Percentiles rank a stretch among this genome's conserved stretches.
Evolutionary conservation across 2,888 invertebrate genomes (phyloP).

Genomic region (Sepioteuthis lessoniana): DNA sequence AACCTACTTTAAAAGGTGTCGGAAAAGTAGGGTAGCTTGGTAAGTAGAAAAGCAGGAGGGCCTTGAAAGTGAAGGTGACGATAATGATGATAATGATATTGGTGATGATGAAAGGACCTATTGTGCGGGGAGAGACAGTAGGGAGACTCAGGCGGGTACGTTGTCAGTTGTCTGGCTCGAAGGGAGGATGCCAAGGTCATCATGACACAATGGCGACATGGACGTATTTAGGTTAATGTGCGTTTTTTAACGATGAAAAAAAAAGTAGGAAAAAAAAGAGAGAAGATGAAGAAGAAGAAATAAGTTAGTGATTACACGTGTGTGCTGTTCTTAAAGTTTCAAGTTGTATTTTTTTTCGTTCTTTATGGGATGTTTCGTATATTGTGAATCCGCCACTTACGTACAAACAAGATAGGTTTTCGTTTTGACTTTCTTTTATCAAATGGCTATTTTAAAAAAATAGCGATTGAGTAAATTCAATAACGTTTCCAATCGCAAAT

Average conservation of each 20-base stretch:
- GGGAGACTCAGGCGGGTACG: neutral
- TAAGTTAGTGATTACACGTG: neutral
- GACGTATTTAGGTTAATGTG: neutral
- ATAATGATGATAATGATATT: neutral
- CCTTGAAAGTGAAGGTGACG: neutral
- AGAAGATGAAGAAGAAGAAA: neutral
- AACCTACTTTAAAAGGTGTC: neutral
- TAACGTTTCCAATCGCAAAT: too few relatives aligned
- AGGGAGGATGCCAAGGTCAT: neutral
- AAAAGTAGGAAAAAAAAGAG: neutral
- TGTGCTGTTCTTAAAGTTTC: neutral
- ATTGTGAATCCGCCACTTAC: neutral
- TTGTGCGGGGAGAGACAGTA: neutral
- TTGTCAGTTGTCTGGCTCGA: neutral
- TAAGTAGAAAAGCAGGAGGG: neutral
- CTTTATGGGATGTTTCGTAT: neutral
- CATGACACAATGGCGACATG: constrained; percentile 23
- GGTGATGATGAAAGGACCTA: constrained; percentile 11
- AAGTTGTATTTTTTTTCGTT: neutral
- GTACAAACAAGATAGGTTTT: neutral
- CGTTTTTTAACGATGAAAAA: neutral
- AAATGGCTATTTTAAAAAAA: too few relatives aligned
- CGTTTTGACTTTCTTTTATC: neutral
- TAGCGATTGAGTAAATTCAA: too few relatives aligned
- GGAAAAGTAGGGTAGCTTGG: neutral